A percentile compares a stretch with the other conserved stretches of the same genome.
These are phyloP conservation scores for Gymnobelideus leadbeateri DNA, from an alignment of 2,113 vertebrate genomes.

Conservation along the genomic window DNA sequence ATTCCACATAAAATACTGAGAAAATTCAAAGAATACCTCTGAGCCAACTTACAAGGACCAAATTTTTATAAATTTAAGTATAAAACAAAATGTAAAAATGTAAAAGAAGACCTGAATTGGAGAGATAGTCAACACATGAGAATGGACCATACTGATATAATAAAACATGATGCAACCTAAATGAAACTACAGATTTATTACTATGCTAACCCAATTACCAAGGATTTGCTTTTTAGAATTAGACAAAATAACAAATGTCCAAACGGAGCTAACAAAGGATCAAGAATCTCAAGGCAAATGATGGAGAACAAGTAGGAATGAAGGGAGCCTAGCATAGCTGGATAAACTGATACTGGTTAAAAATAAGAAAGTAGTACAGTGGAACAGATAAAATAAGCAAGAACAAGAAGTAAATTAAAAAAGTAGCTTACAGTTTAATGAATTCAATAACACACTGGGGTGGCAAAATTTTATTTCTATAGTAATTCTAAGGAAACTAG, in stretches of 20 bases:
- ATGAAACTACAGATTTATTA: background rate
- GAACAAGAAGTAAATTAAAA: background rate
- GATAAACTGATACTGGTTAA: background rate
- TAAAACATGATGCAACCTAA: background rate
- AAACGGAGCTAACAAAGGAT: background rate
- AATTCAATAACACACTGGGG: background rate
- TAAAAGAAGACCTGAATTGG: background rate
- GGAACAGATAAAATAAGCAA: background rate
- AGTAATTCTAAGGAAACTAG: background rate
- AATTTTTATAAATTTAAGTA: background rate
- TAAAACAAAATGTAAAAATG: background rate
- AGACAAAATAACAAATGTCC: background rate
- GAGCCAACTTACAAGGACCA: background rate
- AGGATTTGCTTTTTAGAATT: background rate
- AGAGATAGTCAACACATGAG: background rate
- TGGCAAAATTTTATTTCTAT: background rate
- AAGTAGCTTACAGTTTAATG: background rate
- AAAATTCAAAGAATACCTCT: background rate
- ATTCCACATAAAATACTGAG: background rate
- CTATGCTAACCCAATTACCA: background rate
- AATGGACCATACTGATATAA: background rate
- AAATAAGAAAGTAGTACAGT: background rate
- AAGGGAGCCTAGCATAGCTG: background rate
- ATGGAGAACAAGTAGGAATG: background rate
- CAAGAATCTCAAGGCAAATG: background rate